These are phyloP conservation scores for Rhogogaster chlorosoma DNA, from an alignment of 2,888 invertebrate species.

Conservation along the genomic window DNA sequence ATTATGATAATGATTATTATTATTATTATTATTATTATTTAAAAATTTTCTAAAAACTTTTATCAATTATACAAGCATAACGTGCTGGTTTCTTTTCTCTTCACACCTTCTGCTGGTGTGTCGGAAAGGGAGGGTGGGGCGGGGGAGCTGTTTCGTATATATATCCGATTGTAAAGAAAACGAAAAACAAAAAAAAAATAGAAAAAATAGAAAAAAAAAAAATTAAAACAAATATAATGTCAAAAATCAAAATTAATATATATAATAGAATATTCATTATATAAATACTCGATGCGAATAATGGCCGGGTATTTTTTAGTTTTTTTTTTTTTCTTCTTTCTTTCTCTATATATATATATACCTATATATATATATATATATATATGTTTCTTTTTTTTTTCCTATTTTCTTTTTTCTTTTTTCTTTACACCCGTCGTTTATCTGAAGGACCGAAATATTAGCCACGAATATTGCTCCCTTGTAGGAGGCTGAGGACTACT, in stretches of 20 bases:
- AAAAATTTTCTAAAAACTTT: too few species aligned
- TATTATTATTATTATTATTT: background rate
- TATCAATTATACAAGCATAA: too few species aligned
- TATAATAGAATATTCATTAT: too few species aligned
- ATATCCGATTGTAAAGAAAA: background rate
- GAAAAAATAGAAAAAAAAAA: background rate
- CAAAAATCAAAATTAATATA: background rate
- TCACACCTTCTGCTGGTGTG: background rate
- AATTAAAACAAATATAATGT: background rate
- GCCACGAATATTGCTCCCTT: conserved; percentile 69
- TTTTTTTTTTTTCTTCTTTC: background rate
- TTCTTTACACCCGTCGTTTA: background rate
- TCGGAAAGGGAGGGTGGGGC: background rate
- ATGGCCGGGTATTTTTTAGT: background rate
- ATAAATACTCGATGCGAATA: background rate
- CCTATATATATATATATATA: too few species aligned
- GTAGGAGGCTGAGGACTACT: conserved; percentile 61
- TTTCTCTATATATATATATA: too few species aligned
- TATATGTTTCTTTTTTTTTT: background rate
- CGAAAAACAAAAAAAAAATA: background rate
- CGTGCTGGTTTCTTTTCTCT: background rate
- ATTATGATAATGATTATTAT: background rate
- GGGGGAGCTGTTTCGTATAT: background rate
- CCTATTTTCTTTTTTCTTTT: background rate
- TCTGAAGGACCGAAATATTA: conserved; percentile 64